Conservation (phyloP, 2,888 invertebrate genomes). For the Hymenopus coronatus region DNA sequence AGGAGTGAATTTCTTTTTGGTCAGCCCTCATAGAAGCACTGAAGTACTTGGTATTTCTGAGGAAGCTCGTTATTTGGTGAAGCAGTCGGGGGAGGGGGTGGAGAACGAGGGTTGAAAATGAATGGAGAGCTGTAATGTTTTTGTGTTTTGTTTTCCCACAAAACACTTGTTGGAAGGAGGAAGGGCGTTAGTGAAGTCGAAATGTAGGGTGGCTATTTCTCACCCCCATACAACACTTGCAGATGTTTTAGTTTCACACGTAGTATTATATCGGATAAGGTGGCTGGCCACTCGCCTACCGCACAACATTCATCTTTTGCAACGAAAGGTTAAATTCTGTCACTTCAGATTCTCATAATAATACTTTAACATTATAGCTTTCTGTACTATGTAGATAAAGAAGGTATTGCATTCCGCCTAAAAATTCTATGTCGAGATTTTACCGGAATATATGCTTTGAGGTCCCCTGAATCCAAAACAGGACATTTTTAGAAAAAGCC, state of each 20-base stretch:
- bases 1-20: neutral
- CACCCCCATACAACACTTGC: neutral
- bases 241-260: neutral
- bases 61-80: neutral
- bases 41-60: neutral
- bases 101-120: neutral
- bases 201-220: neutral
- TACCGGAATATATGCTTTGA: too few relatives aligned
- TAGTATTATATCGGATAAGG: neutral
- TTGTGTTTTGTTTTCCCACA: neutral
- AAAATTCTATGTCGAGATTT: too few relatives aligned
- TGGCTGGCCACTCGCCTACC: neutral
- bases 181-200: neutral
- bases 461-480: too few relatives aligned
- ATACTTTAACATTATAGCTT: too few relatives aligned
- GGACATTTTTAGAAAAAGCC: too few relatives aligned
- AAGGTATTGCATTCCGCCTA: too few relatives aligned
- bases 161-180: neutral
- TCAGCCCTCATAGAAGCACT: neutral
- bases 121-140: neutral
- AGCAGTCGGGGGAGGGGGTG: neutral
- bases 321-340: too few relatives aligned
- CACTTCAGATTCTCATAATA: too few relatives aligned
- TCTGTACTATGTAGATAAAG: too few relatives aligned
- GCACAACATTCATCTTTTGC: too few relatives aligned